Evolutionary conservation across 2,113 vertebrate genomes (phyloP).

Genomic region (Perca flavescens): DNA sequence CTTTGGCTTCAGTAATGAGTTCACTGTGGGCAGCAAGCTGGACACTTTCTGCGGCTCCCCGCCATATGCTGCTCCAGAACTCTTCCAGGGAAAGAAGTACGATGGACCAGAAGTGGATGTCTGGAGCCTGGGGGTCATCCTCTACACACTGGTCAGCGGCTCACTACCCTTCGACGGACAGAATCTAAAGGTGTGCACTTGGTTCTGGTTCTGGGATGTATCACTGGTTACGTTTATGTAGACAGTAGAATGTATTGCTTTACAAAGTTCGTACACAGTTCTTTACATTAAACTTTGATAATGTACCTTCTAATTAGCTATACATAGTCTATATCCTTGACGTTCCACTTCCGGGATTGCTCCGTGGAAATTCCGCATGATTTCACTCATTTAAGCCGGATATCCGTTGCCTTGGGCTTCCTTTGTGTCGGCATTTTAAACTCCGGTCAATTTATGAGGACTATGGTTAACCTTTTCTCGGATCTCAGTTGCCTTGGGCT

Average conservation of each 20-base stretch:
- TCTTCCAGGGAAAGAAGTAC: slow-evolving; percentile 98
- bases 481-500: no score
- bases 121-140: slow-evolving; percentile 97
- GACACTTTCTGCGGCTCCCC: slow-evolving; percentile 98
- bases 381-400: no score
- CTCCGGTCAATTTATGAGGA: no score
- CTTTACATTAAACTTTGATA: neutral
- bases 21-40: slow-evolving; percentile 95
- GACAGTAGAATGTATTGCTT: neutral
- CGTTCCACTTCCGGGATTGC: no score
- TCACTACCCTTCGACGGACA: slow-evolving; percentile 97
- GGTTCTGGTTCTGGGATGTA: neutral
- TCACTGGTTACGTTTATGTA: neutral
- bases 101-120: slow-evolving; percentile 97
- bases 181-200: slow-evolving; percentile 91
- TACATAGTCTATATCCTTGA: no score
- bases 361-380: no score
- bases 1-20: slow-evolving; percentile 99
- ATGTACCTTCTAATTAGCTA: neutral
- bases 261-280: neutral
- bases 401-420: no score
- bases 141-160: slow-evolving; percentile 96
- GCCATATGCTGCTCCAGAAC: slow-evolving; percentile 94
- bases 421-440: no score
- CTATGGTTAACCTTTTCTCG: no score